These are phyloP conservation scores for Radopholus similis DNA, from an alignment of 1,140 invertebrate genomes.

Conservation along the genomic window DNA sequence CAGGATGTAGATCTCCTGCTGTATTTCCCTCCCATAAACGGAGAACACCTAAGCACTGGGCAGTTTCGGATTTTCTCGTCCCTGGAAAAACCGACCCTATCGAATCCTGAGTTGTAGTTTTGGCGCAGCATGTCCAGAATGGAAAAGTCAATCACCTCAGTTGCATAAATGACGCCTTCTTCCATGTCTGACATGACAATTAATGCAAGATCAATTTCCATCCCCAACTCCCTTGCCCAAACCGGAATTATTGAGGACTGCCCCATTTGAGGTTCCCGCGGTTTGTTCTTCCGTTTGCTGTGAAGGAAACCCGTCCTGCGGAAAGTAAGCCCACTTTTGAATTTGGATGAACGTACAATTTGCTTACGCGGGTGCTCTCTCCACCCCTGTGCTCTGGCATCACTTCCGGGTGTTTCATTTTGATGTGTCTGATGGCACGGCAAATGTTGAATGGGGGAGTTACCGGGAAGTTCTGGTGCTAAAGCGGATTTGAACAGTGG, in stretches of 20 bases:
- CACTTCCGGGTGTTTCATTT: constrained; percentile 49
- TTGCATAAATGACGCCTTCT: constrained; percentile 21
- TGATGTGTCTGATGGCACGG: constrained; percentile 52
- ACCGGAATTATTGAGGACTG: not conserved
- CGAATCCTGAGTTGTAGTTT: constrained; percentile 23
- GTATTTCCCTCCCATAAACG: constrained; percentile 15
- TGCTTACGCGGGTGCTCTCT: not conserved
- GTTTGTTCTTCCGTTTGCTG: not conserved
- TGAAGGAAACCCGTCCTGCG: not conserved
- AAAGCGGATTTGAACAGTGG: too few relatives aligned
- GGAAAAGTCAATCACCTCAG: constrained; percentile 18
- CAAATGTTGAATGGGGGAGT: constrained; percentile 56
- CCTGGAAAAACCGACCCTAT: constrained; percentile 13
- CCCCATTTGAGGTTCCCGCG: not conserved
- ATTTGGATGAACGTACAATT: not conserved
- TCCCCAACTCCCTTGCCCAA: not conserved
- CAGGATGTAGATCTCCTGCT: constrained; percentile 32
- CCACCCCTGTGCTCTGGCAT: constrained; percentile 52
- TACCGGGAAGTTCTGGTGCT: constrained; percentile 43
- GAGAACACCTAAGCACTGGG: constrained; percentile 7
- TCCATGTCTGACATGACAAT: not conserved
- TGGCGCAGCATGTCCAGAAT: constrained; percentile 24
- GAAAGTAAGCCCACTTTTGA: not conserved
- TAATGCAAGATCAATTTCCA: not conserved
- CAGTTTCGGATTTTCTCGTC: not conserved